Percentiles rank a stretch among this genome's conserved stretches.
Conservation (phyloP, 2,113 vertebrate genomes). For the Semnopithecus entellus region DNA sequence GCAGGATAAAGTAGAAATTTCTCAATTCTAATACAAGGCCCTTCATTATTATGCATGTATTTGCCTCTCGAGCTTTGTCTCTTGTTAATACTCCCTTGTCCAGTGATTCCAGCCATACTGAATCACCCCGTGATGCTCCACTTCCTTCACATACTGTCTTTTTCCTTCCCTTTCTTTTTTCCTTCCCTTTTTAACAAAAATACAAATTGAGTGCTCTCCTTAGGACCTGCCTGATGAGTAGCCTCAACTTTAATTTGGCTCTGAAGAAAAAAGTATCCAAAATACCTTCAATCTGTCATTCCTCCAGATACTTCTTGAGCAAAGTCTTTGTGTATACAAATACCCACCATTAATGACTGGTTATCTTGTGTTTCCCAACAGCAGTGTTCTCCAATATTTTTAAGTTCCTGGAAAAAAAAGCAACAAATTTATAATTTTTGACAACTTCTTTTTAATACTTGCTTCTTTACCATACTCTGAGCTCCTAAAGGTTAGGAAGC, state of each 20-base stretch:
- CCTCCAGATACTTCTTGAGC: not conserved
- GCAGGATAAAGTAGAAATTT: not conserved
- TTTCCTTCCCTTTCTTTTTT: too few relatives aligned
- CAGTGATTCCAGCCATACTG: not conserved
- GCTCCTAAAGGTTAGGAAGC: not conserved
- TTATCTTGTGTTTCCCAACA: not conserved
- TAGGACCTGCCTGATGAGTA: not conserved
- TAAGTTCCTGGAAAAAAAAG: not conserved
- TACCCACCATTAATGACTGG: not conserved
- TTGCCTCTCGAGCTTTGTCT: not conserved
- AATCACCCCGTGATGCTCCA: not conserved
- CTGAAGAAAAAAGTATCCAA: not conserved
- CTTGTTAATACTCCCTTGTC: not conserved
- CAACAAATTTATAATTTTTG: not conserved
- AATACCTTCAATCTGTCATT: not conserved
- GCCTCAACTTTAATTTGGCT: not conserved
- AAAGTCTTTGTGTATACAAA: not conserved
- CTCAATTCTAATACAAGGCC: not conserved
- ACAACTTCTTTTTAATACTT: not conserved
- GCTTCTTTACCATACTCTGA: not conserved
- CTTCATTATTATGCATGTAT: not conserved
- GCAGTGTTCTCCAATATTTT: not conserved
- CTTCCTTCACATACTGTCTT: not conserved
- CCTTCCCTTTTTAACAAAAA: not conserved
- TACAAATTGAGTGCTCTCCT: not conserved